A percentile compares a stretch with the other conserved stretches of the same genome.
These are phyloP conservation scores for Indri indri DNA, from an alignment of 2,113 vertebrate genomes.

Conservation along the genomic window DNA sequence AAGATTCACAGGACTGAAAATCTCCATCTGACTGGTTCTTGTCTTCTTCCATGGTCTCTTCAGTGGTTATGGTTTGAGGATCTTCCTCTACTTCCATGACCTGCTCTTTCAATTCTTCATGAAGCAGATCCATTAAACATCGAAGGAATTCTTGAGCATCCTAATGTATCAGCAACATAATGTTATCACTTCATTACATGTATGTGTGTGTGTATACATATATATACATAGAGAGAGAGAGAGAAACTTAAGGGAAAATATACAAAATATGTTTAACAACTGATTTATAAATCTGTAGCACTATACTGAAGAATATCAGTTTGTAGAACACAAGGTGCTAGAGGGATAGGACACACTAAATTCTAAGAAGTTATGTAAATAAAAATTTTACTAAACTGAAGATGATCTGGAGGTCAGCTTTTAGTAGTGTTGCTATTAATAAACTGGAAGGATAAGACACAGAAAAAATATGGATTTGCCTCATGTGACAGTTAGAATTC, in stretches of 20 bases:
- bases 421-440: neutral
- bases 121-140: conserved; percentile 98
- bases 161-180: conserved; percentile 79
- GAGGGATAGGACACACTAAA: neutral
- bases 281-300: neutral
- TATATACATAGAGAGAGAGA: too few species aligned
- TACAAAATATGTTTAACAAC: neutral
- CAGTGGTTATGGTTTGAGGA: conserved; percentile 79
- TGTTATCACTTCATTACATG: neutral
- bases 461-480: neutral
- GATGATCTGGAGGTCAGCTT: neutral
- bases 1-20: conserved; percentile 95
- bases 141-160: conserved; percentile 99
- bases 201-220: neutral
- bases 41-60: conserved; percentile 90
- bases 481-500: neutral
- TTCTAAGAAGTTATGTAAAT: neutral
- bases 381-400: conserved; percentile 30
- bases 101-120: conserved; percentile 96
- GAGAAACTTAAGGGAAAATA: neutral
- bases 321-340: neutral
- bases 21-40: conserved; percentile 92
- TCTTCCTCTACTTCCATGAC: conserved; percentile 89
- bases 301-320: neutral
- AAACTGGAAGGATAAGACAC: neutral